These are phyloP conservation scores for Neopipo cinnamomea DNA, from an alignment of 2,113 vertebrate species.

Conservation along the genomic window DNA sequence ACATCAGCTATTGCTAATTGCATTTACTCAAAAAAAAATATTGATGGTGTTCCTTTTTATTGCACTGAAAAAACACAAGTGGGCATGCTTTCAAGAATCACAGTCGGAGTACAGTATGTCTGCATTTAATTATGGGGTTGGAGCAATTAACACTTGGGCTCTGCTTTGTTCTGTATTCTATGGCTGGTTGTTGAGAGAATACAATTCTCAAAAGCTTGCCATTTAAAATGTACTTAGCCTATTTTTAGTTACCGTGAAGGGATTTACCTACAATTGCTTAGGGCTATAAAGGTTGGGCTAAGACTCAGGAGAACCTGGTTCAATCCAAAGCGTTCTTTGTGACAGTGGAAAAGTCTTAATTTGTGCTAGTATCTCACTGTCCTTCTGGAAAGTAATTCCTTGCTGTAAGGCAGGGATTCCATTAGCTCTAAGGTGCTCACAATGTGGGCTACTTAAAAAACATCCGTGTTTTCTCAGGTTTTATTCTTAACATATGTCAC, in stretches of 20 bases:
- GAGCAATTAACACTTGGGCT: conserved; percentile 59
- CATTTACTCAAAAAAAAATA: conserved; percentile 16
- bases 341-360: conserved; percentile 3
- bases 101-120: conserved; percentile 59
- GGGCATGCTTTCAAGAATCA: conserved; percentile 65
- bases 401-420: not conserved
- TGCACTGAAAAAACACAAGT: not conserved
- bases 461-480: not conserved
- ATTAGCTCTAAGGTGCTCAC: not conserved
- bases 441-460: not conserved
- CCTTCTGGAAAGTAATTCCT: not conserved
- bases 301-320: not conserved
- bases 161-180: conserved; percentile 61
- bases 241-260: not conserved
- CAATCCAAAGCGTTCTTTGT: conserved; percentile 4
- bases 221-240: conserved; percentile 37
- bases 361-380: not conserved
- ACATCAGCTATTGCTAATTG: not conserved
- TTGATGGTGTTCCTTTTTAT: conserved; percentile 38
- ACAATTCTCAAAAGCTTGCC: conserved; percentile 55
- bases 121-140: conserved; percentile 64
- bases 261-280: not conserved
- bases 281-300: not conserved
- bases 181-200: conserved; percentile 48
- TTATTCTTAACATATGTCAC: not conserved